Conservation (phyloP, 2,888 invertebrate species). For the Lochmaea crataegi region DNA sequence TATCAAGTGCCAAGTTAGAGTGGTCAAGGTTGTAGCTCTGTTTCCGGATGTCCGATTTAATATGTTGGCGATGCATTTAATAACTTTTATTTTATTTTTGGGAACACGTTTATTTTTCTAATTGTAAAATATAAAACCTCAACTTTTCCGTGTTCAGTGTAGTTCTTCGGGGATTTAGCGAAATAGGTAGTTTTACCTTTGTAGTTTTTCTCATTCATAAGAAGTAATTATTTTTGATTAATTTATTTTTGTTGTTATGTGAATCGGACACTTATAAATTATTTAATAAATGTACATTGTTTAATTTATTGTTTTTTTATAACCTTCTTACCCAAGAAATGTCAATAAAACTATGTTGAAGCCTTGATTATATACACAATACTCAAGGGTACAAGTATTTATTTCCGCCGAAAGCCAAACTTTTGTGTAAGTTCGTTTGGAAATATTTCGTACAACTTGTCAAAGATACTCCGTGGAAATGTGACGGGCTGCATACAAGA, state of each 20-base stretch:
- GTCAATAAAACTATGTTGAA: too few relatives aligned
- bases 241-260: slow-evolving; percentile 55
- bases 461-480: too few relatives aligned
- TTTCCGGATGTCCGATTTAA: too few relatives aligned
- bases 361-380: too few relatives aligned
- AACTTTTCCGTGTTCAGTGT: slow-evolving; percentile 37
- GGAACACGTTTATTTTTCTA: neutral
- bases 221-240: slow-evolving; percentile 51
- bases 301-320: slow-evolving; percentile 12
- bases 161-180: slow-evolving; percentile 14
- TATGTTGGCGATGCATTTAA: neutral
- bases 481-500: too few relatives aligned
- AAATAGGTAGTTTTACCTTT: slow-evolving; percentile 45
- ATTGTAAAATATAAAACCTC: slow-evolving; percentile 13
- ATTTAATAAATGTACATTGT: slow-evolving; percentile 48
- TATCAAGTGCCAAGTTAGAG: too few relatives aligned
- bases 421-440: too few relatives aligned
- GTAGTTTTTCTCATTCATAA: slow-evolving; percentile 42
- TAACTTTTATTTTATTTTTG: neutral
- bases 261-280: slow-evolving; percentile 55
- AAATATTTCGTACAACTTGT: too few relatives aligned
- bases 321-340: neutral
- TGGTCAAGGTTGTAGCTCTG: too few relatives aligned
- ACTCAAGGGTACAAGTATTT: too few relatives aligned
- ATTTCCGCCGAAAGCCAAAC: too few relatives aligned